Evolutionary conservation across 2,888 invertebrate species (phyloP).

Genomic region (Diarsia brunnea): DNA sequence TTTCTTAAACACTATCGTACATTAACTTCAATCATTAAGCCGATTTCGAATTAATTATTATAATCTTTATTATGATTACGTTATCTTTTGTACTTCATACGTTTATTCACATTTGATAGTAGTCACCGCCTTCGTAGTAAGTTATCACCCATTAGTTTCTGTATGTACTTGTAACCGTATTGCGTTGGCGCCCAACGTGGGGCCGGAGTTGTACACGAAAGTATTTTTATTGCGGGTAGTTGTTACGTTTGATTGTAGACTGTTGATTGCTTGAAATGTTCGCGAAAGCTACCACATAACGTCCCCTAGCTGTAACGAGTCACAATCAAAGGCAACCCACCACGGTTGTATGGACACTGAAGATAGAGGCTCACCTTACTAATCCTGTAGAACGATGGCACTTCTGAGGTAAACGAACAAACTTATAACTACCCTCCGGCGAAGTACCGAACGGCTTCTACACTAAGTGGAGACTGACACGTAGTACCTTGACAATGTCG

Average conservation of each 20-base stretch:
- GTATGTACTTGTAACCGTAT: slow-evolving; percentile 41
- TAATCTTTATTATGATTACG: slow-evolving; percentile 80
- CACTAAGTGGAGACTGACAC: slow-evolving; percentile 70
- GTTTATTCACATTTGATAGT: slow-evolving; percentile 72
- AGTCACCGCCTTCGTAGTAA: slow-evolving; percentile 72
- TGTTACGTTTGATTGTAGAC: slow-evolving; percentile 31
- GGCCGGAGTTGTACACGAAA: slow-evolving; percentile 49
- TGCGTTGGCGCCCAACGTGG: slow-evolving; percentile 70
- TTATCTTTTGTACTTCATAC: slow-evolving; percentile 87
- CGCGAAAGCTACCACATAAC: slow-evolving; percentile 22
- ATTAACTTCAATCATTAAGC: slow-evolving; percentile 81
- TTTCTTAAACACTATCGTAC: slow-evolving; percentile 84
- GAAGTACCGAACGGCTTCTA: slow-evolving; percentile 65
- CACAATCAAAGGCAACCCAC: slow-evolving; percentile 37
- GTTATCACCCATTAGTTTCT: slow-evolving; percentile 55
- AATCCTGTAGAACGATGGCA: slow-evolving; percentile 80
- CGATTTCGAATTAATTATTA: slow-evolving; percentile 83
- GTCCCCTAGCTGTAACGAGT: slow-evolving; percentile 8
- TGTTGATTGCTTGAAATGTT: slow-evolving; percentile 14
- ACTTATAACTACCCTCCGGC: slow-evolving; percentile 79
- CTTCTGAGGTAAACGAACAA: slow-evolving; percentile 87
- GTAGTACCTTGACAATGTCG: slow-evolving; percentile 83
- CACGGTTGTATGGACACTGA: slow-evolving; percentile 30
- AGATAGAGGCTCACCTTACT: slow-evolving; percentile 57
- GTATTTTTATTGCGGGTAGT: slow-evolving; percentile 28